A percentile compares a stretch with the other conserved stretches of the same genome.
Evolutionary conservation across 2,113 vertebrate genomes (phyloP).

Genomic region (Ploceus nigricollis): DNA sequence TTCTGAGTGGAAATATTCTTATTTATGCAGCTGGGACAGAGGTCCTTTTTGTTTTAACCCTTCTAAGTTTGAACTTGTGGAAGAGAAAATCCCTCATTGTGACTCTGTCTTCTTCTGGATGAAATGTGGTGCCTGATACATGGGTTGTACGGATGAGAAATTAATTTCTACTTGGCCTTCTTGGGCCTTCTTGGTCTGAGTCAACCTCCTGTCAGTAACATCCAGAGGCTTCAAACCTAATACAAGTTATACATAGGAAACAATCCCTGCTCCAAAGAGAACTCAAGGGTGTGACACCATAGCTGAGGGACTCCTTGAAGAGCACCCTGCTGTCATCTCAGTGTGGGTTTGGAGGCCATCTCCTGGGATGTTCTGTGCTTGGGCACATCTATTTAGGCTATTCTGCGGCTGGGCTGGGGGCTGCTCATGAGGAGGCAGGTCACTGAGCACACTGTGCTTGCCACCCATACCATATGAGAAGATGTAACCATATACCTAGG

Average conservation of each 20-base stretch:
- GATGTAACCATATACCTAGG: not conserved
- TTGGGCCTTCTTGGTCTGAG: not conserved
- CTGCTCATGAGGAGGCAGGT: not conserved
- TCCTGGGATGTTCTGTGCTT: not conserved
- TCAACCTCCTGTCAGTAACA: not conserved
- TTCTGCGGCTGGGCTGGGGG: not conserved
- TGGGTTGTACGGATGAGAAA: not conserved
- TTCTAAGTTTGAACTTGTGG: not conserved
- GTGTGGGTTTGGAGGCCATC: not conserved
- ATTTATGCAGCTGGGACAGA: constrained; percentile 60
- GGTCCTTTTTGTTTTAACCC: constrained; percentile 30
- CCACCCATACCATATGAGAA: not conserved
- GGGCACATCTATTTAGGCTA: not conserved
- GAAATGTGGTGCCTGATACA: not conserved
- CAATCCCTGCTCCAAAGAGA: not conserved
- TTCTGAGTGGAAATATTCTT: constrained; percentile 11
- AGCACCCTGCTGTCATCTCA: not conserved
- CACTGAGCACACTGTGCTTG: not conserved
- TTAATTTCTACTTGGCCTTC: no score
- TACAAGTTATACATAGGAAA: not conserved
- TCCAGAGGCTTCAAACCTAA: not conserved
- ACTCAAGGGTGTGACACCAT: not conserved
- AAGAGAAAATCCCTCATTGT: not conserved
- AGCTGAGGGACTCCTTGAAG: not conserved
- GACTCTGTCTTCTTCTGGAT: not conserved